A percentile compares a stretch with the other conserved stretches of the same genome.
These are phyloP conservation scores for Coryphaenoides rupestris DNA, from an alignment of 2,113 vertebrate species.

Conservation along the genomic window DNA sequence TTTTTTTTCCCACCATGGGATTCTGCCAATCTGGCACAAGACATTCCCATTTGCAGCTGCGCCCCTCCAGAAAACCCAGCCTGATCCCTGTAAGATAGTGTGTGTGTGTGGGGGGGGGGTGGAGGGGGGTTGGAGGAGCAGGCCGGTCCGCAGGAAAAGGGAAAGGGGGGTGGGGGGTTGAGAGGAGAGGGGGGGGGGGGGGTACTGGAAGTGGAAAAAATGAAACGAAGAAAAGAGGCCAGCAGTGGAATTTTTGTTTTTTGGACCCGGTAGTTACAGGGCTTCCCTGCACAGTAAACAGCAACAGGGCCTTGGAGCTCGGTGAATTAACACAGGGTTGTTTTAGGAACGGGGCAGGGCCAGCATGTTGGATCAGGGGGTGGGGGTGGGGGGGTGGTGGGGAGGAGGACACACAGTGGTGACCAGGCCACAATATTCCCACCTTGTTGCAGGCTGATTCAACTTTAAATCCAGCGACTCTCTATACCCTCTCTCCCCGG, in stretches of 20 bases:
- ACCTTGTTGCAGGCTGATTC: too few species aligned
- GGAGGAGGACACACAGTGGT: background rate
- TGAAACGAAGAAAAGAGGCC: constrained; percentile 69
- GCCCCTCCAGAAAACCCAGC: constrained; percentile 73
- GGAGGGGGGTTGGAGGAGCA: too few species aligned
- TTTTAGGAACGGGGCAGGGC: constrained; percentile 34
- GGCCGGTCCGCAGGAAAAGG: constrained; percentile 61
- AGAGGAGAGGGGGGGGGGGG: background rate
- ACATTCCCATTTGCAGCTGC: constrained; percentile 74
- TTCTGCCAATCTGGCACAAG: constrained; percentile 81
- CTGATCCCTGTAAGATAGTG: constrained; percentile 78
- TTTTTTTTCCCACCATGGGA: constrained; percentile 77
- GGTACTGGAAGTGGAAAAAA: constrained; percentile 74
- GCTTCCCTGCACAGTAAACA: constrained; percentile 86
- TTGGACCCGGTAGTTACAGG: constrained; percentile 67
- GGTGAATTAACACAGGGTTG: constrained; percentile 55
- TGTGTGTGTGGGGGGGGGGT: constrained; percentile 63
- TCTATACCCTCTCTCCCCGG: too few species aligned
- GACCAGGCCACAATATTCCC: background rate
- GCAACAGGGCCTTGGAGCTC: constrained; percentile 66
- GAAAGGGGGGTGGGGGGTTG: constrained; percentile 47
- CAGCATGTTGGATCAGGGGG: constrained; percentile 43
- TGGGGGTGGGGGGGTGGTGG: too few species aligned
- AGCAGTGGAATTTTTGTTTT: constrained; percentile 72
- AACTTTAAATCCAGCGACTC: too few species aligned